These are phyloP conservation scores for Prosopocoilus inquinatus DNA, from an alignment of 2,888 invertebrate genomes.

Conservation along the genomic window DNA sequence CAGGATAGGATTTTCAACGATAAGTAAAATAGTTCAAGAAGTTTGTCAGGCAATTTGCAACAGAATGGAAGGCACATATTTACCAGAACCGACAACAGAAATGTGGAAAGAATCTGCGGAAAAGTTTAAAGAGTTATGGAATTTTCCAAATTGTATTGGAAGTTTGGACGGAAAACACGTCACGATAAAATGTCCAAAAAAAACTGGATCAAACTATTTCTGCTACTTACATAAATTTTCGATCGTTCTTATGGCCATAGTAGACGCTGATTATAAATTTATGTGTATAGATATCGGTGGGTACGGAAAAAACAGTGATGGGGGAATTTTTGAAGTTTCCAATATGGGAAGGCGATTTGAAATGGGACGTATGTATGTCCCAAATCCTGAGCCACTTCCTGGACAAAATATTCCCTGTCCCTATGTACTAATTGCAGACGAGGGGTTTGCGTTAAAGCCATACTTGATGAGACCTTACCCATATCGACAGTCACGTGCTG, in stretches of 20 bases:
- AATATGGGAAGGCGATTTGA: constrained; percentile 6
- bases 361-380: too few species aligned
- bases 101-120: constrained; percentile 3
- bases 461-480: constrained; percentile 29
- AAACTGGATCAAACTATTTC: constrained; percentile 7
- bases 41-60: constrained; percentile 23
- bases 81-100: constrained; percentile 10
- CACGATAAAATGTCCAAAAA: constrained; percentile 4
- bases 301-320: constrained; percentile 11
- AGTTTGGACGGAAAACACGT: constrained; percentile 11
- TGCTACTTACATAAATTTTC: constrained; percentile 9
- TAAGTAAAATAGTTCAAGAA: constrained; percentile 25
- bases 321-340: constrained; percentile 8
- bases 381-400: neutral
- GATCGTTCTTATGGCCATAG: constrained; percentile 10
- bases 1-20: constrained; percentile 28
- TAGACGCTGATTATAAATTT: constrained; percentile 11
- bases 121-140: constrained; percentile 6
- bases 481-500: constrained; percentile 21
- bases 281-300: constrained; percentile 6
- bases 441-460: constrained; percentile 3
- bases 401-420: constrained; percentile 11
- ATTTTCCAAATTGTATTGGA: constrained; percentile 15
- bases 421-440: constrained; percentile 13
- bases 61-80: constrained; percentile 13